Evolutionary conservation across 2,888 invertebrate species (phyloP).

Genomic region (Dryococelus australis): DNA sequence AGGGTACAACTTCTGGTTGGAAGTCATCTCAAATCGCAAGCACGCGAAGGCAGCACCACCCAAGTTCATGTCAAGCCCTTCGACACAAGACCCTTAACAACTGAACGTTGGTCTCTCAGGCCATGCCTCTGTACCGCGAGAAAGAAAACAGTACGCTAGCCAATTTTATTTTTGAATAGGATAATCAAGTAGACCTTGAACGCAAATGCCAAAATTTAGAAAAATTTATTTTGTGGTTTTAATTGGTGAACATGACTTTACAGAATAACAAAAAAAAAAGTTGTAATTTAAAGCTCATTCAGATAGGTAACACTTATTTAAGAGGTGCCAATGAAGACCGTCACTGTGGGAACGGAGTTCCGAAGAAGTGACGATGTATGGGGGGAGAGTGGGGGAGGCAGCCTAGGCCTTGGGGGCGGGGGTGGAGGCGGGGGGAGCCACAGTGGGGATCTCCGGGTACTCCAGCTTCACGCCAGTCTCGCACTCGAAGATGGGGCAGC

Average conservation of each 20-base stretch:
- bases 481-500: slow-evolving; percentile 87
- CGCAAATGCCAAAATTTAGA: neutral
- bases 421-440: slow-evolving; percentile 57
- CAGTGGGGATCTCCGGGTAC: slow-evolving; percentile 79
- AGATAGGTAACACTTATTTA: too few relatives aligned
- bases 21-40: too few relatives aligned
- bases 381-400: neutral
- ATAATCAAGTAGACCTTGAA: neutral
- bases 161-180: neutral
- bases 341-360: neutral
- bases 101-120: too few relatives aligned
- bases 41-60: too few relatives aligned
- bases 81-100: too few relatives aligned
- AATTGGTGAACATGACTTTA: neutral
- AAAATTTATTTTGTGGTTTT: neutral
- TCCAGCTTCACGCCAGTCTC: slow-evolving; percentile 85
- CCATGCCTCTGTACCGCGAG: too few relatives aligned
- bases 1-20: neutral
- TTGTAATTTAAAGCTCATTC: too few relatives aligned
- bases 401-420: slow-evolving; percentile 34
- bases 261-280: neutral
- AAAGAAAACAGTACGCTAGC: neutral
- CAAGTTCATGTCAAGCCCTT: too few relatives aligned
- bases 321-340: neutral
- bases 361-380: neutral